phyloP scores from a whole-genome alignment of 2,888 invertebrate species.

The Ctena decussata region DNA sequence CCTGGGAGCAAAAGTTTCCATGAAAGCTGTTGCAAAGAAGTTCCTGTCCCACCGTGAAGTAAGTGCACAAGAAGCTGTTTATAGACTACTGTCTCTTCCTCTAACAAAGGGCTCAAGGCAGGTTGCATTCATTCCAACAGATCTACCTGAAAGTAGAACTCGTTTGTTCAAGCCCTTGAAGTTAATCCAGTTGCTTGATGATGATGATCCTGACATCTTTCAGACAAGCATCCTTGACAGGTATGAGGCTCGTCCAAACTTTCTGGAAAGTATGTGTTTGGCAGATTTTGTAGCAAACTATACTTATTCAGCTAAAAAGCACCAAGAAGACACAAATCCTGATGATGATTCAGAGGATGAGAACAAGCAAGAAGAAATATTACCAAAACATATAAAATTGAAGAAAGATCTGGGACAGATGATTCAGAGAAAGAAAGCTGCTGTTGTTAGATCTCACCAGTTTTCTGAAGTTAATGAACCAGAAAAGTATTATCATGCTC shows the following conservation, averaged over 20 bases:
- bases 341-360: slow-evolving; percentile 3
- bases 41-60: slow-evolving; percentile 56
- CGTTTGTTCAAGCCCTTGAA: slow-evolving; percentile 47
- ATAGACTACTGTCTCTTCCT: slow-evolving; percentile 47
- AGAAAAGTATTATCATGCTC: slow-evolving; percentile 50
- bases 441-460: slow-evolving; percentile 53
- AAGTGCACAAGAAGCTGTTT: slow-evolving; percentile 60
- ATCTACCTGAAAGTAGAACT: slow-evolving; percentile 49
- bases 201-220: slow-evolving; percentile 46
- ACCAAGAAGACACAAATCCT: neutral
- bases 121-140: slow-evolving; percentile 49
- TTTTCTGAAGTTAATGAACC: slow-evolving; percentile 42
- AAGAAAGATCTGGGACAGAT: slow-evolving; percentile 32
- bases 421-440: slow-evolving; percentile 27
- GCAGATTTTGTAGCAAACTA: slow-evolving; percentile 32
- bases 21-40: slow-evolving; percentile 50
- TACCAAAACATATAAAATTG: slow-evolving; percentile 13
- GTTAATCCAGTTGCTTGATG: slow-evolving; percentile 2
- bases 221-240: slow-evolving; percentile 26
- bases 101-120: slow-evolving; percentile 24
- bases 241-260: slow-evolving; percentile 28
- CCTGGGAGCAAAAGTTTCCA: slow-evolving; percentile 23
- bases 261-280: slow-evolving; percentile 28
- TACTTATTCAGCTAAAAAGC: neutral
- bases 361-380: neutral